Percentiles rank a stretch among this genome's conserved stretches.
These are phyloP conservation scores for Erythrocebus patas DNA, from an alignment of 2,113 vertebrate species.

Conservation along the genomic window DNA sequence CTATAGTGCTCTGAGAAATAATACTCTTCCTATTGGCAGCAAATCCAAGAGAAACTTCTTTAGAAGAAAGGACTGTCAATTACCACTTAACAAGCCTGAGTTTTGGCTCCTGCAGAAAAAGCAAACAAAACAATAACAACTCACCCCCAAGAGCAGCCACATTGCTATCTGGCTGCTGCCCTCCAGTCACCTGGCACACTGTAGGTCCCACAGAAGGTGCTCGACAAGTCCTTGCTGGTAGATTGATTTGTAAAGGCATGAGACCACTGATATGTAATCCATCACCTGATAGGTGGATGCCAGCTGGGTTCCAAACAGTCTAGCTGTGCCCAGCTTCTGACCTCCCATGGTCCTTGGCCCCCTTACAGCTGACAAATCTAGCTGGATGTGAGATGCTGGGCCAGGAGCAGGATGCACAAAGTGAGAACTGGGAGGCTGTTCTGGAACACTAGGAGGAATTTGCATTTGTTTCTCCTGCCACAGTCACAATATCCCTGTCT, in stretches of 20 bases:
- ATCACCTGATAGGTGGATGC: constrained; percentile 8
- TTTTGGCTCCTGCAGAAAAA: constrained; percentile 68
- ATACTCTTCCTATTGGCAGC: constrained; percentile 73
- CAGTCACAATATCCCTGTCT: neutral
- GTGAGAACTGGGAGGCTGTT: neutral
- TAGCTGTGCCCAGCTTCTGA: constrained; percentile 29
- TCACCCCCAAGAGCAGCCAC: neutral
- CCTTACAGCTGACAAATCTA: constrained; percentile 24
- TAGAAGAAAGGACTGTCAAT: constrained; percentile 67
- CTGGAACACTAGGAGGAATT: neutral
- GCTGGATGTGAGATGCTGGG: neutral
- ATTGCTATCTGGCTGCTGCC: neutral
- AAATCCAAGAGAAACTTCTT: constrained; percentile 69
- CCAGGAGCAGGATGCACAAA: neutral
- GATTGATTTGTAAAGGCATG: constrained; percentile 22
- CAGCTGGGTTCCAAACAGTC: constrained; percentile 45
- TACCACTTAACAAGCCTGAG: constrained; percentile 70
- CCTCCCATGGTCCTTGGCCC: constrained; percentile 52
- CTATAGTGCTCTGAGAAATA: constrained; percentile 54
- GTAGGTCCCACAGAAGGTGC: neutral
- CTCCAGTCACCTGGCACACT: constrained; percentile 38
- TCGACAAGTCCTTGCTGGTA: neutral
- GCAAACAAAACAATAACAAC: constrained; percentile 32
- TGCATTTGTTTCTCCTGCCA: neutral
- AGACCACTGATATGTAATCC: constrained; percentile 24